Conservation (phyloP, 2,113 vertebrate species). For the Bucco capensis region DNA sequence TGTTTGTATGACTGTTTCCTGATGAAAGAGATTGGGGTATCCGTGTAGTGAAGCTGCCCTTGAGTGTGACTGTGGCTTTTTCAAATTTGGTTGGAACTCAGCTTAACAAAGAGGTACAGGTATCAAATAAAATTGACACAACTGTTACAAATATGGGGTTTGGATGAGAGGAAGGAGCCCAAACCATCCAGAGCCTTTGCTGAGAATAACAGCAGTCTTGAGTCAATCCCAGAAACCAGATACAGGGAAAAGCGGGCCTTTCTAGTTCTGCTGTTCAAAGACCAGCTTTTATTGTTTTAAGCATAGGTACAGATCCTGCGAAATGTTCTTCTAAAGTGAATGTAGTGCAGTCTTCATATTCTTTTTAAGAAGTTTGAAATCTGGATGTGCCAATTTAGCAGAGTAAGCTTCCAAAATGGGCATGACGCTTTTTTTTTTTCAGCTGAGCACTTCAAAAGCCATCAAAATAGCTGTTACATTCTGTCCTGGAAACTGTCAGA, state of each 20-base stretch:
- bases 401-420: not conserved
- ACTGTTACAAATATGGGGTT: not conserved
- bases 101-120: not conserved
- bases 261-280: not conserved
- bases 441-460: not conserved
- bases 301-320: not conserved
- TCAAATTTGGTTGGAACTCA: not conserved
- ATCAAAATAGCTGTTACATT: not conserved
- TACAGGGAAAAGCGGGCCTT: not conserved
- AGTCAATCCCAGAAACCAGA: not conserved
- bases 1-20: not conserved
- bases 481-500: not conserved
- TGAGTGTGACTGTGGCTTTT: not conserved
- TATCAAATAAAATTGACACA: not conserved
- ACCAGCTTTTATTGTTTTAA: not conserved
- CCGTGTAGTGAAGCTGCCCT: not conserved
- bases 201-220: not conserved
- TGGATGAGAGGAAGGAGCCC: not conserved
- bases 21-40: not conserved
- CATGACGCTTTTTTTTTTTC: not conserved
- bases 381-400: not conserved
- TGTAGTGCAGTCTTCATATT: not conserved
- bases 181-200: not conserved
- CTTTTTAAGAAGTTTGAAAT: not conserved
- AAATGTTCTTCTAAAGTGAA: not conserved